A percentile compares a stretch with the other conserved stretches of the same genome.
These are phyloP conservation scores for Limnephilus rhombicus DNA, from an alignment of 2,888 invertebrate genomes.

Conservation along the genomic window DNA sequence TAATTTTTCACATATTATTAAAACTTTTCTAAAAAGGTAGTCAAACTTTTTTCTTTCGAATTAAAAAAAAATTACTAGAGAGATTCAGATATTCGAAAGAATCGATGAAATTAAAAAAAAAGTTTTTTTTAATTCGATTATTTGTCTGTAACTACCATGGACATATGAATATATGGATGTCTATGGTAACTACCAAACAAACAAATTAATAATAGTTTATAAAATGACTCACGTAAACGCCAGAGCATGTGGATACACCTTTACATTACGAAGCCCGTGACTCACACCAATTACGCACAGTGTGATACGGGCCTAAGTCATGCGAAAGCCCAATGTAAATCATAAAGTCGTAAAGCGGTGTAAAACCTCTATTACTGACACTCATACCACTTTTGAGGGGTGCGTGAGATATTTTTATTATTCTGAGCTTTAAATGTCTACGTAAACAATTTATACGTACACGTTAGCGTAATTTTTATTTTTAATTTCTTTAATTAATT, in stretches of 20 bases:
- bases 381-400: background rate
- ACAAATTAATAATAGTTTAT: background rate
- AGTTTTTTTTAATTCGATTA: background rate
- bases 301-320: constrained; percentile 9
- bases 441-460: too few relatives aligned
- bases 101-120: too few relatives aligned
- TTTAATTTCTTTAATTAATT: background rate
- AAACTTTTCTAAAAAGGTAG: too few relatives aligned
- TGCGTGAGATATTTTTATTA: background rate
- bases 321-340: constrained; percentile 35
- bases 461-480: background rate
- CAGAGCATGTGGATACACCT: background rate
- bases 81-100: too few relatives aligned
- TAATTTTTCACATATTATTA: too few relatives aligned
- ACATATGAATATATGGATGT: too few relatives aligned
- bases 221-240: background rate
- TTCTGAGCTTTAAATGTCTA: background rate
- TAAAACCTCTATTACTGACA: constrained; percentile 23
- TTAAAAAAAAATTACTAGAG: too few relatives aligned
- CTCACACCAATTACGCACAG: constrained; percentile 11
- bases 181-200: background rate
- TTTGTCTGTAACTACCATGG: background rate
- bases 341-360: constrained; percentile 9
- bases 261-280: background rate
- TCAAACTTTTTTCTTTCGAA: too few relatives aligned